Percentiles rank a stretch among this genome's conserved stretches.
Conservation (phyloP, 1,140 invertebrate genomes). For the Diploscapter pachys region DNA sequence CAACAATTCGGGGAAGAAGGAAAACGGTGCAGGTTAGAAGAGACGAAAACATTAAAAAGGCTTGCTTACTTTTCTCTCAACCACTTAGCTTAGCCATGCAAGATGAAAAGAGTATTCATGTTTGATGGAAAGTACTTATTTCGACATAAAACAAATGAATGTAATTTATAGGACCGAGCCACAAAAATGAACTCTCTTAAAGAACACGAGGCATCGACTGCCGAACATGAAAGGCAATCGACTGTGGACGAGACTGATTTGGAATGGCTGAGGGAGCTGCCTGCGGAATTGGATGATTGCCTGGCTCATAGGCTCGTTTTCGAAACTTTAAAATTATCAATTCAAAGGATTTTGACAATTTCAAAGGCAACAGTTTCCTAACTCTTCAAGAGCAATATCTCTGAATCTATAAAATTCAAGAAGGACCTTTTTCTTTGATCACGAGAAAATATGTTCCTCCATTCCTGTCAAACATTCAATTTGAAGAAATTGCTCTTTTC, state of each 20-base stretch:
- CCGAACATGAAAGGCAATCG: not conserved
- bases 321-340: slow-evolving; percentile 13
- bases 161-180: slow-evolving; percentile 37
- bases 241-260: slow-evolving; percentile 33
- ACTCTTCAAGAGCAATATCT: not conserved
- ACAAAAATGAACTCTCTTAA: slow-evolving; percentile 32
- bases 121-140: slow-evolving; percentile 33
- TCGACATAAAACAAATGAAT: slow-evolving; percentile 39
- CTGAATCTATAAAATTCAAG: not conserved
- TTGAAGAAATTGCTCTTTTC: too few species aligned
- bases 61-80: too few species aligned
- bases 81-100: too few species aligned
- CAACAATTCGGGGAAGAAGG: slow-evolving; percentile 66
- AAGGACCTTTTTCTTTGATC: not conserved
- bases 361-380: not conserved
- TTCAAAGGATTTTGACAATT: not conserved
- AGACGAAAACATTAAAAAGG: too few species aligned
- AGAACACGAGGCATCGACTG: too few species aligned
- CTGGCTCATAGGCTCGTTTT: slow-evolving; percentile 90
- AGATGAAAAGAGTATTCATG: too few species aligned
- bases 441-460: not conserved
- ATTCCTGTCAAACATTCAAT: not conserved
- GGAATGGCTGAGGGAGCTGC: slow-evolving; percentile 79
- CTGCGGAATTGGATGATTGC: slow-evolving; percentile 90
- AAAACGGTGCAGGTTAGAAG: slow-evolving; percentile 28